Percentiles rank a stretch among this genome's conserved stretches.
Conservation (phyloP, 2,797 vertebrate genomes). For the Acrocephalus scirpaceus region DNA sequence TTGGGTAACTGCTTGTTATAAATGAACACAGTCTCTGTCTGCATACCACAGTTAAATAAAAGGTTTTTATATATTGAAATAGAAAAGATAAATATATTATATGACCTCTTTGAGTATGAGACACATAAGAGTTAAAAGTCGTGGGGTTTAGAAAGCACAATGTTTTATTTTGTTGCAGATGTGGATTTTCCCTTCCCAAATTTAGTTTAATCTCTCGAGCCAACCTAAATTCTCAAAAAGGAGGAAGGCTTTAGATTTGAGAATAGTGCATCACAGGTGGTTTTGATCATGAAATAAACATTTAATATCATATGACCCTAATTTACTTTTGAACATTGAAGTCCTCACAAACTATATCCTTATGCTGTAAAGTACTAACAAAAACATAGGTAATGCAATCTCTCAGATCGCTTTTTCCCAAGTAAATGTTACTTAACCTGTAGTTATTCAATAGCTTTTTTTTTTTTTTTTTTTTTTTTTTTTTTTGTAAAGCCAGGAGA, state of each 20-base stretch:
- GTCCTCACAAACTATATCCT: not conserved
- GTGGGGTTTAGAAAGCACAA: fast-evolving
- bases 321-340: not conserved
- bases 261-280: not conserved
- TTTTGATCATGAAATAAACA: not conserved
- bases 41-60: not conserved
- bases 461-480: not conserved
- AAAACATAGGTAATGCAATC: too few species aligned
- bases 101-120: not conserved
- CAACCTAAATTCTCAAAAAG: not conserved
- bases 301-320: not conserved
- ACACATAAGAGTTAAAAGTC: not conserved
- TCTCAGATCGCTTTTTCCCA: not conserved
- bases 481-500: not conserved
- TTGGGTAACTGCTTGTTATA: not conserved
- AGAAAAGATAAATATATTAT: not conserved
- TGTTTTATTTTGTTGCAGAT: not conserved
- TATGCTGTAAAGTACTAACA: not conserved
- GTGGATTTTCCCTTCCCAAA: not conserved
- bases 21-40: not conserved
- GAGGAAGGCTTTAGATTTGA: not conserved
- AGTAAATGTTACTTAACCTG: not conserved
- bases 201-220: not conserved
- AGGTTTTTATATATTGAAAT: not conserved
- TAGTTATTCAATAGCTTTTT: not conserved